A percentile compares a stretch with the other conserved stretches of the same genome.
These are phyloP conservation scores for Natator depressus DNA, from an alignment of 2,113 vertebrate genomes.

Conservation along the genomic window DNA sequence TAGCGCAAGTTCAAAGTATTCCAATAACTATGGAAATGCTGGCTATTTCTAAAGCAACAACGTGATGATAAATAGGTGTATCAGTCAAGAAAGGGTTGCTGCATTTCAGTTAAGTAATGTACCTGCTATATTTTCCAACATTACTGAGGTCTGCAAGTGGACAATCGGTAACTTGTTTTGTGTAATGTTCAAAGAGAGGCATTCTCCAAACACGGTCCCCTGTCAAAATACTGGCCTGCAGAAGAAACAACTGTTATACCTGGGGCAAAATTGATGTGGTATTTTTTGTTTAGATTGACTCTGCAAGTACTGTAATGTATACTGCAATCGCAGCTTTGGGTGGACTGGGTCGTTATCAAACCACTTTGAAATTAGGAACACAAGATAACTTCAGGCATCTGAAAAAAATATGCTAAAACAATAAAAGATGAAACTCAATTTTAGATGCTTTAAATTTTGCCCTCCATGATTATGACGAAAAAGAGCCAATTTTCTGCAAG, in stretches of 20 bases:
- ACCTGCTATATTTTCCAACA: slow-evolving; percentile 94
- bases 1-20: not conserved
- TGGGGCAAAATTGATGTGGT: not conserved
- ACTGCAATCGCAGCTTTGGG: not conserved
- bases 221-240: slow-evolving; percentile 91
- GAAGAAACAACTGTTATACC: not conserved
- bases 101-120: not conserved
- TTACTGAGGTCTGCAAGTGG: slow-evolving; percentile 97
- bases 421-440: not conserved
- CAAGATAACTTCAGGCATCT: not conserved
- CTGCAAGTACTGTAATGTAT: not conserved
- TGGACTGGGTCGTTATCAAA: not conserved
- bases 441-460: not conserved
- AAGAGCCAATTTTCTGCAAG: accelerated
- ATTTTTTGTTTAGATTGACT: not conserved
- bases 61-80: not conserved
- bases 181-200: slow-evolving; percentile 98
- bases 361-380: not conserved
- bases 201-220: slow-evolving; percentile 98
- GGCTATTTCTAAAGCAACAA: not conserved
- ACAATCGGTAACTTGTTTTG: slow-evolving; percentile 90
- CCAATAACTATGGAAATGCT: not conserved
- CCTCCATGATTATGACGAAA: not conserved
- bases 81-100: not conserved
- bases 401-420: not conserved